Percentiles rank a stretch among this genome's conserved stretches.
Conservation (phyloP, 2,888 invertebrate species). For the Cremastobaeus sp. region DNA sequence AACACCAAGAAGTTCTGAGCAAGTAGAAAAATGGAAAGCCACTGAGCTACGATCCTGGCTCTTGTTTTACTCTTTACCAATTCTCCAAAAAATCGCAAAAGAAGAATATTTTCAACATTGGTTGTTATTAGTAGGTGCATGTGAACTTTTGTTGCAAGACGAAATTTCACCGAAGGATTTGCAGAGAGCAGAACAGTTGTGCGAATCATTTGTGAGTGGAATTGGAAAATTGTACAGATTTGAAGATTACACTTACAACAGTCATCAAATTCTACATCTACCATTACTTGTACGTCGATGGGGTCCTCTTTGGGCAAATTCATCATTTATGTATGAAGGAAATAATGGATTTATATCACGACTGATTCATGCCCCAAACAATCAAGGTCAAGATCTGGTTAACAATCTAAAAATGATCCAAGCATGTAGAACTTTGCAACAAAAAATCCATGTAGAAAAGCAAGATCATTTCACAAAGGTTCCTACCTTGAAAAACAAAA, state of each 20-base stretch:
- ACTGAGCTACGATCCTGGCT: not conserved
- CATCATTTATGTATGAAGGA: not conserved
- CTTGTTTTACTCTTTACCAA: not conserved
- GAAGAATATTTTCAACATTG: not conserved
- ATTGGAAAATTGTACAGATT: not conserved
- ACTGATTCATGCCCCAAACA: constrained; percentile 6
- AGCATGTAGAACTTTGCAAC: constrained; percentile 6
- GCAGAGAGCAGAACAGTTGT: not conserved
- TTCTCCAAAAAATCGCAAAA: not conserved
- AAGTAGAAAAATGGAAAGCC: not conserved
- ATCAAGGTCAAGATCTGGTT: constrained; percentile 6
- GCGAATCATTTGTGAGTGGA: not conserved
- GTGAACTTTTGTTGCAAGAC: not conserved
- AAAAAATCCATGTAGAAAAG: not conserved
- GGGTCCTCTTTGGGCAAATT: constrained; percentile 3
- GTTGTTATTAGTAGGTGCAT: not conserved
- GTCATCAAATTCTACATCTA: not conserved
- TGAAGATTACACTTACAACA: not conserved
- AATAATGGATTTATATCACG: constrained; percentile 3
- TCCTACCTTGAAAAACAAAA: not conserved
- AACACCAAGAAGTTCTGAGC: not conserved
- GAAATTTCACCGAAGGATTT: not conserved
- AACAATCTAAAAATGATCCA: constrained; percentile 17
- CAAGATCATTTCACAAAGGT: not conserved
- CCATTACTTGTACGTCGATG: not conserved